These are phyloP conservation scores for Cliona cf. orientalis DNA, from an alignment of 37 sponge, comb jelly and placozoan genomes.

Conservation along the genomic window DNA sequence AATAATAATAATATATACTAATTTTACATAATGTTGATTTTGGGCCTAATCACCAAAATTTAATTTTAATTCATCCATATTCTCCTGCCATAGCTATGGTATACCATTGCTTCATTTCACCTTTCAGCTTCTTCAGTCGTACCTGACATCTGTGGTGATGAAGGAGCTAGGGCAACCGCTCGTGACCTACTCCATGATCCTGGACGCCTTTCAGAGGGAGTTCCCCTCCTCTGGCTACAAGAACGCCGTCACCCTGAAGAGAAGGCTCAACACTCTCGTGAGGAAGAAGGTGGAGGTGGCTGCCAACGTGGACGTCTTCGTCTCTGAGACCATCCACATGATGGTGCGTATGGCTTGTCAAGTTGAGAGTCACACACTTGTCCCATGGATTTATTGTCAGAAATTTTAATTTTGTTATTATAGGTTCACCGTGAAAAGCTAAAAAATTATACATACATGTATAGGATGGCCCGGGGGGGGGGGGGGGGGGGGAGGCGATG, in stretches of 20 bases:
- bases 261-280: constrained; percentile 2
- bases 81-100: not conserved
- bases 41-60: no score
- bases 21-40: no score
- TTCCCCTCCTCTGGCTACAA: constrained; percentile 14
- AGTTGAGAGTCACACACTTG: not conserved
- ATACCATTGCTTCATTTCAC: not conserved
- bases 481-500: not conserved
- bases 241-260: not conserved
- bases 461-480: no score
- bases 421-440: no score
- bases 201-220: constrained; percentile 5
- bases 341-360: constrained; percentile 24
- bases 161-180: not conserved
- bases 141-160: not conserved
- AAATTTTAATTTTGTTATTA: not conserved
- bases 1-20: no score
- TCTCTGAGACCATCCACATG: constrained; percentile 39
- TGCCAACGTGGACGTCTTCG: not conserved
- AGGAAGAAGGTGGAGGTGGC: not conserved
- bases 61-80: no score
- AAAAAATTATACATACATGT: no score
- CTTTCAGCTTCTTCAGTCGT: constrained; percentile 28
- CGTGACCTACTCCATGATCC: not conserved
- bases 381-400: not conserved